Evolutionary conservation across 2,797 vertebrate species (phyloP).

Genomic region (Pipistrellus pipistrellus): DNA sequence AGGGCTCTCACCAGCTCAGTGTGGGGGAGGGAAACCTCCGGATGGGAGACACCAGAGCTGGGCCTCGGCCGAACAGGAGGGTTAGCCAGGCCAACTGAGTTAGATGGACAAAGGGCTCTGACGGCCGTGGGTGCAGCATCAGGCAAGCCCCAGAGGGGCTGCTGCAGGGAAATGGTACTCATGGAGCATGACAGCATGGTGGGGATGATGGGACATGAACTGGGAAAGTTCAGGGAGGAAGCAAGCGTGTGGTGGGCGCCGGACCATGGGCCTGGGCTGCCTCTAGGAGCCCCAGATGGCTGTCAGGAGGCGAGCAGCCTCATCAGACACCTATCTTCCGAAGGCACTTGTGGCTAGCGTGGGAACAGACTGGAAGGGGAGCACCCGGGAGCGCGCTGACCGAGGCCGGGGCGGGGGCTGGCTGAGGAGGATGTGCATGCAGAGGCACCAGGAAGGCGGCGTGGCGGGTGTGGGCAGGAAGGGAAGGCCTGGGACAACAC

Average conservation of each 20-base stretch:
- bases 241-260: too few relatives aligned
- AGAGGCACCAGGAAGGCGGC: not conserved
- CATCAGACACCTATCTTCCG: not conserved
- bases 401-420: not conserved
- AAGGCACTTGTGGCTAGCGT: not conserved
- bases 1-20: not conserved
- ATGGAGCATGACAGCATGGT: fast-evolving
- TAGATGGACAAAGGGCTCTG: not conserved
- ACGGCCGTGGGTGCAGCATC: not conserved
- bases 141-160: not conserved
- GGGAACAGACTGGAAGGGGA: not conserved
- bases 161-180: not conserved
- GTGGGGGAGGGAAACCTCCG: not conserved
- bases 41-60: not conserved
- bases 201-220: not conserved
- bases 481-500: not conserved
- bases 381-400: too few relatives aligned
- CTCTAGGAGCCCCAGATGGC: too few relatives aligned
- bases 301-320: not conserved
- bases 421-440: fast-evolving
- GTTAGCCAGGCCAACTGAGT: not conserved
- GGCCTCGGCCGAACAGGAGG: not conserved
- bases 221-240: not conserved
- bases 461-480: not conserved
- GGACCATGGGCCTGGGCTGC: too few relatives aligned